Conservation (phyloP, 2,797 vertebrate species). For the Anabacerthia variegaticeps region DNA sequence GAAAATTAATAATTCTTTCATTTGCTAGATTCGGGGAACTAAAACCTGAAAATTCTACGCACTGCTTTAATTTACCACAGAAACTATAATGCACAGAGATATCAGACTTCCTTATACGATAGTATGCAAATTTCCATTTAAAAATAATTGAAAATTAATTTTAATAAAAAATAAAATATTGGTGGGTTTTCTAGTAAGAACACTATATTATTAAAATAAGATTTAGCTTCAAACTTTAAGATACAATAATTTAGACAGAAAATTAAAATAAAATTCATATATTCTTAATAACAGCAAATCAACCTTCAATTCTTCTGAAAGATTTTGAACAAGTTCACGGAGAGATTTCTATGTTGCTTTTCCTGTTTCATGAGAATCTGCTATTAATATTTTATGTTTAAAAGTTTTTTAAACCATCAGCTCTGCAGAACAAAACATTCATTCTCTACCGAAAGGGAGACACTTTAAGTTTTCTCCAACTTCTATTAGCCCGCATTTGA, state of each 20-base stretch:
- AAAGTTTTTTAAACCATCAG: background rate
- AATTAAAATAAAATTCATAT: slow-evolving; percentile 31
- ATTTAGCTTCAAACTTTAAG: slow-evolving; percentile 25
- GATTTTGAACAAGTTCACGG: background rate
- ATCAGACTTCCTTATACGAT: slow-evolving; percentile 8
- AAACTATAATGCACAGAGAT: background rate
- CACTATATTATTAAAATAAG: slow-evolving; percentile 6
- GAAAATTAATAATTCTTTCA: background rate
- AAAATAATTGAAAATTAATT: background rate
- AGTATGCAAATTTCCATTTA: background rate
- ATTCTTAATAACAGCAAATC: slow-evolving; percentile 1
- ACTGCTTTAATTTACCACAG: background rate
- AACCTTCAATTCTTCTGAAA: background rate
- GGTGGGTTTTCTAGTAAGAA: slow-evolving; percentile 8
- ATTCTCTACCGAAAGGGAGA: background rate
- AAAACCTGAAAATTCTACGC: background rate
- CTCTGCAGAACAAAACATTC: slow-evolving; percentile 5
- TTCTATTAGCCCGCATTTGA: background rate
- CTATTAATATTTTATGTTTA: background rate
- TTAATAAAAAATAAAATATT: background rate
- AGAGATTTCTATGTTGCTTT: slow-evolving; percentile 12
- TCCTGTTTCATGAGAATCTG: background rate
- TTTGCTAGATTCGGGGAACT: background rate
- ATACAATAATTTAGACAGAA: slow-evolving; percentile 9
- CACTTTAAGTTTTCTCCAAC: background rate